Base-by-base conservation (phyloP, 92 coral and sea anemone genomes). In the Actinostola sp. region DNA sequence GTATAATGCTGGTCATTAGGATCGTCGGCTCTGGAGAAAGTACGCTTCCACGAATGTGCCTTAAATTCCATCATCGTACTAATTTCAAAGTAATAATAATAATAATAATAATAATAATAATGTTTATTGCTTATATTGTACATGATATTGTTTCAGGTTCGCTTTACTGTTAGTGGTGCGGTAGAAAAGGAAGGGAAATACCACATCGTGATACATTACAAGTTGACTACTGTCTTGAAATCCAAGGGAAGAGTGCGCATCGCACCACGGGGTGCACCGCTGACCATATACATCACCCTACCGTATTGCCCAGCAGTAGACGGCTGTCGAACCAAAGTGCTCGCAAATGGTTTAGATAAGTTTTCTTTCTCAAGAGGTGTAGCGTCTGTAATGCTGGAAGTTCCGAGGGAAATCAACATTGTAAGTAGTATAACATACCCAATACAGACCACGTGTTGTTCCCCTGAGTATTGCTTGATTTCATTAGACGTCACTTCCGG, bases 201-300 rank as follows among this genome's bases (percentile, higher is more conserved):
- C 76, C 65, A 83, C 49, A 59, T 90, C 41, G 53, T 89, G n/a
- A 25, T 90, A 10, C 92, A 87, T 28, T 90, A 87, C 75, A 77
- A 61, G 35, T 93, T 73, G 35, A 50, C 87, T 2, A 11, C 62
- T 50, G 52, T 46, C 21, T 28, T 90, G 9, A 64, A 85, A 17
- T 73, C 66, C n/a, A 66, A 51, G 21, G 88, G 84, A 63, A 84
- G 76, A 43, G 41, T 71, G 38, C 66, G 61, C 56, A 50, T 85
- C 43, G 50, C 56, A 28, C 38, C 74, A 8, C 60, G 56, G 17
- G 72, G 61, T 34, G 39, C 24, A 30, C 67, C 76, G 52, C 63
- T 72, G 75, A 90, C 76, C 39, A 19, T 83, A 1, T 42, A 88
- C 32, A 72, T 79, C 29, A 73, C 75, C 17, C 80, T 90, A 61